Percentiles rank a stretch among this genome's conserved stretches.
These are phyloP conservation scores for Endotricha flammealis DNA, from an alignment of 2,888 invertebrate genomes.

Conservation along the genomic window DNA sequence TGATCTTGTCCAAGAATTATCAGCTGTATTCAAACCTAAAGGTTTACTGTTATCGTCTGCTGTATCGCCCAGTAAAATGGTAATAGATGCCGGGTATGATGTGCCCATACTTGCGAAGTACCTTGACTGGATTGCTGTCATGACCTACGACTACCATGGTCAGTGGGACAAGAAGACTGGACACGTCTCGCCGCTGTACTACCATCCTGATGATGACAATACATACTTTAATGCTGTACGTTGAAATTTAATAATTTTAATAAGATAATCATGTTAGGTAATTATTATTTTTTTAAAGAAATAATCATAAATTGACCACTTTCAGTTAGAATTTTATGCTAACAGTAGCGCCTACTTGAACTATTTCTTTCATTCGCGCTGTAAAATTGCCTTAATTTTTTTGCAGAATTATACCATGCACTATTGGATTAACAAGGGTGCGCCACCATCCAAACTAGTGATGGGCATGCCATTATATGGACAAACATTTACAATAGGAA, in stretches of 20 bases:
- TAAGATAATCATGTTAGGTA: background rate
- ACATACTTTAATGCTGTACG: slow-evolving; percentile 90
- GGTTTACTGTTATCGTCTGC: slow-evolving; percentile 88
- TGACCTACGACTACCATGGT: slow-evolving; percentile 95
- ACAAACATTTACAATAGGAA: slow-evolving; percentile 84
- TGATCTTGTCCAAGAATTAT: slow-evolving; percentile 84
- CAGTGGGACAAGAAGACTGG: slow-evolving; percentile 96
- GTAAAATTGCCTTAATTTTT: slow-evolving; percentile 9
- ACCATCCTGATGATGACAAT: slow-evolving; percentile 89
- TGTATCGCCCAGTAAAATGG: slow-evolving; percentile 91
- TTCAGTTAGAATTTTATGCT: too few relatives aligned
- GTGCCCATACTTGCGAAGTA: slow-evolving; percentile 85
- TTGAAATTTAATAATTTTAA: slow-evolving; percentile 15
- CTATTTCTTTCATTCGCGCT: background rate
- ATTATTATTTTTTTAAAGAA: too few relatives aligned
- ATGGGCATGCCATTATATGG: slow-evolving; percentile 95
- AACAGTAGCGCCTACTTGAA: background rate
- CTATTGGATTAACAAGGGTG: slow-evolving; percentile 93
- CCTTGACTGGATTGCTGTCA: slow-evolving; percentile 94
- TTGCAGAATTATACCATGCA: slow-evolving; percentile 89
- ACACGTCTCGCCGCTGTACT: slow-evolving; percentile 90
- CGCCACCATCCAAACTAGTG: slow-evolving; percentile 87
- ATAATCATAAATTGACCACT: too few relatives aligned
- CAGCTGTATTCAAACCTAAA: slow-evolving; percentile 80
- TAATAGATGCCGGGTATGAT: slow-evolving; percentile 91